Conservation (phyloP, 2,888 invertebrate genomes). For the Caradrina kadenii region DNA sequence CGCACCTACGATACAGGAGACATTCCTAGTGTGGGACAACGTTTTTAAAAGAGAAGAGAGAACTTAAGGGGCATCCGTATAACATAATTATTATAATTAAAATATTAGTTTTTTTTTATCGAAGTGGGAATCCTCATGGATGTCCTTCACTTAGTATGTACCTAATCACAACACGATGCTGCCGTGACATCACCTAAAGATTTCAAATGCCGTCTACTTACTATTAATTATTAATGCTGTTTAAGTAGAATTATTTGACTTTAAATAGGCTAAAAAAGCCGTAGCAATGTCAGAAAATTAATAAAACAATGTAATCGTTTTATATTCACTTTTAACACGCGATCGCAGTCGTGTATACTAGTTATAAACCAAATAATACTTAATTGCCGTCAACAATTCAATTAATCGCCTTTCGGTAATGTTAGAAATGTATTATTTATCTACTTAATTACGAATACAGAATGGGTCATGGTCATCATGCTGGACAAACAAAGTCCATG, state of each 20-base stretch:
- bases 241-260: conserved; percentile 14
- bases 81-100: too few species aligned
- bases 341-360: conserved; percentile 41
- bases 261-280: conserved; percentile 42
- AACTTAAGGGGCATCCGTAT: too few species aligned
- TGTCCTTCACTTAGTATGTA: too few species aligned
- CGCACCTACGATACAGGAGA: too few species aligned
- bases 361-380: conserved; percentile 55
- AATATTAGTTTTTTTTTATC: too few species aligned
- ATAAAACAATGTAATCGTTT: conserved; percentile 55
- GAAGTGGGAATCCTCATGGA: too few species aligned
- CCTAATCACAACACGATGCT: too few species aligned
- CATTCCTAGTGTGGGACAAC: too few species aligned
- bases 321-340: conserved; percentile 59
- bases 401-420: conserved; percentile 47
- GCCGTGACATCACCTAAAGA: too few species aligned
- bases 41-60: too few species aligned
- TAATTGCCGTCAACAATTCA: conserved; percentile 57
- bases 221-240: conserved; percentile 1
- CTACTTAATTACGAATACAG: conserved; percentile 17
- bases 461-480: conserved; percentile 13
- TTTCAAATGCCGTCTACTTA: background rate
- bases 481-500: conserved; percentile 3
- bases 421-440: conserved; percentile 42
- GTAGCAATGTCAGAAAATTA: conserved; percentile 47